Conservation (phyloP, 2,888 invertebrate genomes). For the Leptarthrus brevirostris region DNA sequence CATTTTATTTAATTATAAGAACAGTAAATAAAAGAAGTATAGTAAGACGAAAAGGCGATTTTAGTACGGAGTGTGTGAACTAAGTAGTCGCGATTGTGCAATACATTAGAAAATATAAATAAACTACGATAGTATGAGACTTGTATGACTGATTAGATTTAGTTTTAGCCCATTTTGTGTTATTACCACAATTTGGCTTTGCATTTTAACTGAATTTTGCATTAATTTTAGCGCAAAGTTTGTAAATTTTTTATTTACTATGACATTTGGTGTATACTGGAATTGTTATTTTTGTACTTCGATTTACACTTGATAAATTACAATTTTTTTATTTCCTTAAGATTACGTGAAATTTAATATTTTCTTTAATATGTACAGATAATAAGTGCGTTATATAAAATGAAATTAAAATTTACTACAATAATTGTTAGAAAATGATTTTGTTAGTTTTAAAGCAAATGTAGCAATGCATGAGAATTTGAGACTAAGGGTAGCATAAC, state of each 20-base stretch:
- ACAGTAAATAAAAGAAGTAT: slow-evolving; percentile 12
- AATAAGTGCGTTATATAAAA: too few species aligned
- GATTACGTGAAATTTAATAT: too few species aligned
- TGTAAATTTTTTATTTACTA: slow-evolving; percentile 17
- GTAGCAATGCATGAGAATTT: too few species aligned
- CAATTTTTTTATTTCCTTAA: too few species aligned
- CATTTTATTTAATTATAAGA: slow-evolving; percentile 12
- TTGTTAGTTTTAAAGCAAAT: too few species aligned
- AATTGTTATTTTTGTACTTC: not conserved
- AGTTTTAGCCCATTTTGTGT: slow-evolving; percentile 36
- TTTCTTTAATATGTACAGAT: too few species aligned
- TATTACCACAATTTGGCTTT: slow-evolving; percentile 45
- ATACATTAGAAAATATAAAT: slow-evolving; percentile 19
- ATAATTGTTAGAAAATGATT: too few species aligned
- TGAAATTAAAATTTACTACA: too few species aligned
- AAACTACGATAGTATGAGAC: slow-evolving; percentile 34
- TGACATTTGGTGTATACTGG: slow-evolving; percentile 45
- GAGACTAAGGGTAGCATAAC: too few species aligned
- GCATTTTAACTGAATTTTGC: not conserved
- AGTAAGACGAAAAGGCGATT: slow-evolving; percentile 25
- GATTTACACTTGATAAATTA: too few species aligned
- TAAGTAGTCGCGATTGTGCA: slow-evolving; percentile 47
- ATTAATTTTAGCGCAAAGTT: slow-evolving; percentile 21
- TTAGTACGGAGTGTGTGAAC: slow-evolving; percentile 43
- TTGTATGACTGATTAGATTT: slow-evolving; percentile 29